Base-by-base conservation (phyloP, 2,113 vertebrate genomes). In the Cebus imitator region DNA sequence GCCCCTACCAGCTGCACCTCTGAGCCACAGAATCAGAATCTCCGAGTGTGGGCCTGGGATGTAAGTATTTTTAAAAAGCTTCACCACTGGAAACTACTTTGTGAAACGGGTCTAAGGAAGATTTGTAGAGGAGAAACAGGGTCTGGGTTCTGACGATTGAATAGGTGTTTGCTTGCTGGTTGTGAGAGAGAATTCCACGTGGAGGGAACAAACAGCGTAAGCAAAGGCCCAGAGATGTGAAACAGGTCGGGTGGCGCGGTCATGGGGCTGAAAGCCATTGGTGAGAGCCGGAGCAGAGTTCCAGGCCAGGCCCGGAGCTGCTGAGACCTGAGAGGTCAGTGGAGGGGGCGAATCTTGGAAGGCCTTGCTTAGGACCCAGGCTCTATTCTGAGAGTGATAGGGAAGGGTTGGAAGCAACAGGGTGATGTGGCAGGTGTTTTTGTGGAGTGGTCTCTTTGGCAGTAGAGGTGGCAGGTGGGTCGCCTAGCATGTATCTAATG, bases 121-220 rank as follows among this genome's bases (percentile, higher is more conserved):
- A 17, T 37, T 91, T 27, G 21, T 17, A 12, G 68, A 58, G 48
- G 75, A 89, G 85, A 79, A 84, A 72, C 20, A 8, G 12, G 45
- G 27, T 61, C 32, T 70, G 82, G 92, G 72, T 70, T 91, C 85
- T 90, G 80, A 90, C 21, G 96, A 45, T 5, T 75, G 81, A 55
- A 23, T 35, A 87, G 90, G 66, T 70, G 79, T 92, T 91, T 92
- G 66, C 35, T 82, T 55, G 27, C 21, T 76, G 48, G 37, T 25
- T n/a, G 37, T 66, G 73, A 18, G 83, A 37, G 27, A 73, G 68
- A 86, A 37, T 58, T 48, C 72, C 30, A 20, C 8, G 3, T 32
- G 32, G 79, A 87, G 80, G 75, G 37, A 72, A 35, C 16, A 64
- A 27, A 32, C 7, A 35, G 45, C 37, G 55, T n/a, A 45, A 76